phyloP scores from a whole-genome alignment of 2,888 invertebrate genomes.

The Chromoteleia sp. region DNA sequence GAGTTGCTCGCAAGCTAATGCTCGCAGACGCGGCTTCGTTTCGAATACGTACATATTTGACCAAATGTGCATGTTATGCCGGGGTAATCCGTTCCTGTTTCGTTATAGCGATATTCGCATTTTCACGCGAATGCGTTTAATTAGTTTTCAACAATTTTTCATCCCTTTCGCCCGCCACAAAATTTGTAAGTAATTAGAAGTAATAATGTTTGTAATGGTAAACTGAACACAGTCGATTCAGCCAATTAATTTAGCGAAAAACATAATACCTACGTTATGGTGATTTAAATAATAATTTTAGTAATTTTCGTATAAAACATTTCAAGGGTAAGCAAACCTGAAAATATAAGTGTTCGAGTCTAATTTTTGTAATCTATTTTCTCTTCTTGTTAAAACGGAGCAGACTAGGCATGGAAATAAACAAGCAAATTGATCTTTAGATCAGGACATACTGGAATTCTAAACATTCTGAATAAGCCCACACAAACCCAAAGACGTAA shows the following conservation, averaged over 20 bases:
- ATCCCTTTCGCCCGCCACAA: background rate
- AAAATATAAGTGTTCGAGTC: no score
- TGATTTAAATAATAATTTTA: no score
- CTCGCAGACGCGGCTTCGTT: slow-evolving; percentile 59
- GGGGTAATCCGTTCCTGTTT: slow-evolving; percentile 37
- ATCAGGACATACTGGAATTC: no score
- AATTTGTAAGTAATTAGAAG: background rate
- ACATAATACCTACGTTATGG: no score
- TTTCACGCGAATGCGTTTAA: slow-evolving; percentile 51
- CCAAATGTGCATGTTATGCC: slow-evolving; percentile 63
- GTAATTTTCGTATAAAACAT: no score
- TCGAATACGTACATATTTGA: slow-evolving; percentile 66
- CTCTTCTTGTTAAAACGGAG: no score
- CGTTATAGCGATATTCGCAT: slow-evolving; percentile 50
- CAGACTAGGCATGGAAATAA: no score
- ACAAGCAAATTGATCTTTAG: no score
- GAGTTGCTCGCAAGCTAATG: slow-evolving; percentile 65
- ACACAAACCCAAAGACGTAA: no score
- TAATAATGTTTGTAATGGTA: background rate
- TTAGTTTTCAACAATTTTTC: slow-evolving; percentile 31
- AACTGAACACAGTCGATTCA: background rate
- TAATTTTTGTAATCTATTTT: no score
- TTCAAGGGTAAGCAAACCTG: no score
- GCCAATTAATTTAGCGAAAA: background rate
- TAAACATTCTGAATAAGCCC: no score